These are phyloP conservation scores for Nycticebus coucang DNA, from an alignment of 2,113 vertebrate species.

Conservation along the genomic window DNA sequence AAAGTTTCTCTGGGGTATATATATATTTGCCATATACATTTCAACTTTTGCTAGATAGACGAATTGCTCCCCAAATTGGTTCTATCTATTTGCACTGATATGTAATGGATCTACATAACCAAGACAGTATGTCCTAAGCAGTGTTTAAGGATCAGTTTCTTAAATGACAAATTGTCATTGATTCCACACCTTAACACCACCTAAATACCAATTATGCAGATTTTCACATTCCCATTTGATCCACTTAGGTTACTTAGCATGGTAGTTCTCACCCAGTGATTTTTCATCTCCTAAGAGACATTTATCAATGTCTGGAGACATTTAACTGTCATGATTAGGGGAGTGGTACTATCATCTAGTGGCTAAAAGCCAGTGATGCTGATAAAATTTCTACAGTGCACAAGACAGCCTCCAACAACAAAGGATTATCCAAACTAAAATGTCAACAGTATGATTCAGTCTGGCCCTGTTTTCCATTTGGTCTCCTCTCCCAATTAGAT, in stretches of 20 bases:
- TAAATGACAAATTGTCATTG: neutral
- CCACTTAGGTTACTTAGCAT: neutral
- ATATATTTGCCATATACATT: neutral
- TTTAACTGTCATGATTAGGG: neutral
- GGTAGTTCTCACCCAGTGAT: constrained; percentile 27
- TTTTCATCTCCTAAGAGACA: neutral
- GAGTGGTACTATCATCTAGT: neutral
- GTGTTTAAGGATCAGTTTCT: neutral
- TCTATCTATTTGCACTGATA: neutral
- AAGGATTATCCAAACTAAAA: neutral
- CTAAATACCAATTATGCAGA: neutral
- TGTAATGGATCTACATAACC: neutral
- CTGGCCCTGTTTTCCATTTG: neutral
- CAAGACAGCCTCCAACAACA: neutral
- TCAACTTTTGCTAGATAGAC: constrained; percentile 39
- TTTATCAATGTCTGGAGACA: neutral
- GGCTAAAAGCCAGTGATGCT: neutral
- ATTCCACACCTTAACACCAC: neutral
- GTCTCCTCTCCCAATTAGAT: neutral
- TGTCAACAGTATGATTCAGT: neutral
- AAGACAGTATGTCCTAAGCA: constrained; percentile 10
- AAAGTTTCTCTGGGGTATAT: neutral
- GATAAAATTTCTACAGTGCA: neutral
- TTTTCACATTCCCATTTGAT: neutral
- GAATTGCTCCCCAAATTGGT: too few relatives aligned